Percentiles rank a stretch among this genome's conserved stretches.
phyloP scores from a whole-genome alignment of 2,888 invertebrate species.

The Habroteleia sp. region DNA sequence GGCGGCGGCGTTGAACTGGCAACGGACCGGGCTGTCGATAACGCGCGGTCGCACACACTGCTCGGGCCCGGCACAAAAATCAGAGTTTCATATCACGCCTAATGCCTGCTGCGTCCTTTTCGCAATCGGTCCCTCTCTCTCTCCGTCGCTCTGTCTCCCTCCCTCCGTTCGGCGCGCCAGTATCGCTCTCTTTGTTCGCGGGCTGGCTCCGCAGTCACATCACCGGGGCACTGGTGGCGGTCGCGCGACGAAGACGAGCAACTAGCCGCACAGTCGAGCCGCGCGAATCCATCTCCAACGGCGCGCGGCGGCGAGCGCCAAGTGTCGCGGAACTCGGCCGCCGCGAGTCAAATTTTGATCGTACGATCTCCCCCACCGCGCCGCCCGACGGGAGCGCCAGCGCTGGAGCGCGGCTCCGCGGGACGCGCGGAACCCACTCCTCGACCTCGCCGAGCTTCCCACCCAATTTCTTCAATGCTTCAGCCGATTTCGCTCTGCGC shows the following conservation, averaged over 20 bases:
- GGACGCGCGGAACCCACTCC: no score
- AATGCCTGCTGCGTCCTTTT: slow-evolving; percentile 8
- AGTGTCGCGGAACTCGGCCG: slow-evolving; percentile 46
- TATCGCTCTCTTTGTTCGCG: slow-evolving; percentile 4
- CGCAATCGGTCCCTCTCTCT: slow-evolving; percentile 13
- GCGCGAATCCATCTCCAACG: slow-evolving; percentile 55
- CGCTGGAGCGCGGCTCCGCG: slow-evolving; percentile 9
- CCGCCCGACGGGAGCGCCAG: slow-evolving; percentile 22
- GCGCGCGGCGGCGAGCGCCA: slow-evolving; percentile 54
- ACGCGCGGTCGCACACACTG: slow-evolving; percentile 38
- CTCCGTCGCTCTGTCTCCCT: neutral
- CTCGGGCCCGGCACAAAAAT: slow-evolving; percentile 46
- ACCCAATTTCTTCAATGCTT: no score
- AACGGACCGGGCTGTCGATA: slow-evolving; percentile 4
- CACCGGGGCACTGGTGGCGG: slow-evolving; percentile 26
- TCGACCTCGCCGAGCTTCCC: no score
- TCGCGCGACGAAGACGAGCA: slow-evolving; percentile 23
- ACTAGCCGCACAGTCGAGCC: slow-evolving; percentile 7
- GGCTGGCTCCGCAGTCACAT: slow-evolving; percentile 9
- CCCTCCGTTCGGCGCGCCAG: neutral
- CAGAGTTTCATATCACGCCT: slow-evolving; percentile 51
- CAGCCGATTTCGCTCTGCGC: no score
- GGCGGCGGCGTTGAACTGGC: slow-evolving; percentile 16
- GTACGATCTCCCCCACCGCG: slow-evolving; percentile 42
- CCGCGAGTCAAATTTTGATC: slow-evolving; percentile 33